phyloP scores from a whole-genome alignment of 2,888 invertebrate genomes.

The Cephus runcator region DNA sequence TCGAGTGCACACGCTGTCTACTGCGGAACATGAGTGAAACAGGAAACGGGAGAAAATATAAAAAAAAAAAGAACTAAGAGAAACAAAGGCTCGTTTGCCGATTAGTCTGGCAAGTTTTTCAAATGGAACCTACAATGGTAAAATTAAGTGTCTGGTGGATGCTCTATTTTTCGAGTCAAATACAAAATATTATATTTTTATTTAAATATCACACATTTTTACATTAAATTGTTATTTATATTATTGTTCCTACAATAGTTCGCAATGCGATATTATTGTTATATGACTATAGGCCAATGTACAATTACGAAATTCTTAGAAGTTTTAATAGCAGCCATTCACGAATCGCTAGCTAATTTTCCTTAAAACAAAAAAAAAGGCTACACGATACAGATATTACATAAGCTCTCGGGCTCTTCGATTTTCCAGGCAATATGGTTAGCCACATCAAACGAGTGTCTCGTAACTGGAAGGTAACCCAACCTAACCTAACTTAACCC shows the following conservation, averaged over 20 bases:
- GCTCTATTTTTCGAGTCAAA: not conserved
- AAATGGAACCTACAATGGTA: not conserved
- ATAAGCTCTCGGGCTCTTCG: conserved; percentile 18
- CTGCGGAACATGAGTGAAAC: not conserved
- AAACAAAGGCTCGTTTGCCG: not conserved
- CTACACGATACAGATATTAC: not conserved
- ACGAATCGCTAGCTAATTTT: not conserved
- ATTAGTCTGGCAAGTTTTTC: not conserved
- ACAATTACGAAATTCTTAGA: not conserved
- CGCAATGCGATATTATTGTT: not conserved
- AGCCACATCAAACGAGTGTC: conserved; percentile 46
- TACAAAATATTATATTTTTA: too few species aligned
- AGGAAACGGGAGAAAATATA: not conserved
- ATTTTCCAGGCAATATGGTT: conserved; percentile 43
- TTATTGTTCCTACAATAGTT: not conserved
- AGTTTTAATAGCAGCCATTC: not conserved
- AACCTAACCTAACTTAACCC: not conserved
- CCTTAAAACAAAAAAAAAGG: not conserved
- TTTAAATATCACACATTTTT: not conserved
- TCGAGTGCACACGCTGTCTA: not conserved
- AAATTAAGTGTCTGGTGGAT: not conserved
- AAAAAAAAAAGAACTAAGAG: not conserved
- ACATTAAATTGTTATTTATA: not conserved
- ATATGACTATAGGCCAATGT: not conserved
- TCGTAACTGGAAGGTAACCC: conserved; percentile 13